Evolutionary conservation across 2,113 vertebrate genomes (phyloP), one percentile per base, ranked within the genome.

Genomic region (Proterorhinus semilunaris): DNA sequence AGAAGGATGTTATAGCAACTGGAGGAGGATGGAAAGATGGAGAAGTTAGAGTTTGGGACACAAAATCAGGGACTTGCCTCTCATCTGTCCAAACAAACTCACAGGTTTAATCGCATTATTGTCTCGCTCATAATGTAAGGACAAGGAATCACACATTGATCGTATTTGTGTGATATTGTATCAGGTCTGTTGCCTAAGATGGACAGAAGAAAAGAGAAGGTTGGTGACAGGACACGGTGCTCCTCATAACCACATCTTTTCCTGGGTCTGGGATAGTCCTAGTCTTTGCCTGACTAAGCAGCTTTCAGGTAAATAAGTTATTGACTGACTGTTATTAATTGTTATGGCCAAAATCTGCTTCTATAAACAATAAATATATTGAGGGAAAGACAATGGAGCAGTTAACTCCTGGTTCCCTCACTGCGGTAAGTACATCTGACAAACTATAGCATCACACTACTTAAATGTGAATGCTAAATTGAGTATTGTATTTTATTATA

Each of bases 151-250:
- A 43, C 36, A 59, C 27, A n/a, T 8, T 15, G 13, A 27, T 45
- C 46, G n/a, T 6, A 49, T 16, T 7, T 49, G 36, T 16, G 8
- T 10, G 48, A n/a, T 69, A 46, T 2, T 12, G 10, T 21, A 83
- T 44, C 79, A 94, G 93, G 91, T 96, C 64, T 96, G 93, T 78
- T 94, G 89, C 44, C 84, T 96, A n/a, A 64, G 76, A 46, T 95
- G 92, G 91, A 78, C 92, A 62, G 87, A 90, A 58, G 74, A 88
- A 68, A 93, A 75, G 66, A 82, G 78, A 9, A 76, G 81, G 74
- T 74, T 94, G 46, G 16, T 92, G 55, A 93, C 87, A 47, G 91
- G 90, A 46, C 93, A 94, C 53, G 92, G 91, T 2, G 74, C 89
- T 68, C 92, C 92, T 46, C 74, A 71, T 70, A 89, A 94, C 74